A percentile compares a stretch with the other conserved stretches of the same genome.
Conservation (phyloP, 2,797 vertebrate genomes). For the Chiropotes sagulatus region DNA sequence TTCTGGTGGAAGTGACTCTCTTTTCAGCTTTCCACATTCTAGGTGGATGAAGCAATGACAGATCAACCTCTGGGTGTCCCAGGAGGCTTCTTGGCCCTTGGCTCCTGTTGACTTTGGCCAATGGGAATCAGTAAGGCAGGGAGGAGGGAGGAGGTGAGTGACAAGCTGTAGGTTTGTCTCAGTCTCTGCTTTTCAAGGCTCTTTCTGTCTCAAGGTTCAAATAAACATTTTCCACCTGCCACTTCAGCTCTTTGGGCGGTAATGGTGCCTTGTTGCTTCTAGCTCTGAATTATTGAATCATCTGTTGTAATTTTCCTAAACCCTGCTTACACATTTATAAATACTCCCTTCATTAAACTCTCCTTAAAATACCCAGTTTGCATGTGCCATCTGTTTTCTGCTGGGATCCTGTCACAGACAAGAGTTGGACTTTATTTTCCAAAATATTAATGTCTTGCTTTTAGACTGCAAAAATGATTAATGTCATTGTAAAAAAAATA, state of each 20-base stretch:
- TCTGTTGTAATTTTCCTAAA: not conserved
- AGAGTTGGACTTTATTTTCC: not conserved
- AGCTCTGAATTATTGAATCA: not conserved
- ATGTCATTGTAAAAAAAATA: not conserved
- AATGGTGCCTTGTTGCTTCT: not conserved
- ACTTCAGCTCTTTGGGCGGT: not conserved
- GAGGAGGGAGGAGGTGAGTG: not conserved
- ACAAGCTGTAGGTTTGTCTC: too few species aligned
- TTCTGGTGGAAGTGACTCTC: not conserved
- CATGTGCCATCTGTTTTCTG: not conserved
- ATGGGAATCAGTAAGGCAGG: not conserved
- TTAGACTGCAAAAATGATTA: not conserved
- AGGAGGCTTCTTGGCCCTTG: not conserved
- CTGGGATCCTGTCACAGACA: not conserved
- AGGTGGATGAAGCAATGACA: not conserved
- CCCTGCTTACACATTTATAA: not conserved
- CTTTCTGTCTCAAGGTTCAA: not conserved
- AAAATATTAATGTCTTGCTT: not conserved
- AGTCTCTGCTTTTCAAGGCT: not conserved
- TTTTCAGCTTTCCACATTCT: not conserved
- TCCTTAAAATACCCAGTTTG: not conserved
- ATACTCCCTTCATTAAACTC: not conserved
- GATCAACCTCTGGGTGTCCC: not conserved
- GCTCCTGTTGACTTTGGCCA: not conserved
- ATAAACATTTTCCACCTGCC: not conserved